phyloP scores from a whole-genome alignment of 2,113 vertebrate genomes.

The Tachysurus vachellii region DNA sequence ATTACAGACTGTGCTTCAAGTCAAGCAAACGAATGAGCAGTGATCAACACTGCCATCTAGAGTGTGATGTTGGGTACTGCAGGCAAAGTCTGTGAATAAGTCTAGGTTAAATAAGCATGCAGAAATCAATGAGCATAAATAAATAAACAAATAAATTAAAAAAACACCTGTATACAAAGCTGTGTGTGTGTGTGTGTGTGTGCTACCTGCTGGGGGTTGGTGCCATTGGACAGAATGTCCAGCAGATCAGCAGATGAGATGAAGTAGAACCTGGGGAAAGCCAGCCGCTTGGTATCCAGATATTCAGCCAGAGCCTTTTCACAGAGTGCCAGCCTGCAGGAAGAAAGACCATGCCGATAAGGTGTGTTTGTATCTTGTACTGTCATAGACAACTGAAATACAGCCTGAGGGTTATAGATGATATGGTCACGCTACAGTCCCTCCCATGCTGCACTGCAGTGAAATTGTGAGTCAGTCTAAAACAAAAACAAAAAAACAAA shows the following conservation, averaged over 20 bases:
- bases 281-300: slow-evolving; percentile 89
- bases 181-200: neutral
- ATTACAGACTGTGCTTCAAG: slow-evolving; percentile 6
- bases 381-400: slow-evolving; percentile 12
- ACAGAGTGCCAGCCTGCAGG: slow-evolving; percentile 84
- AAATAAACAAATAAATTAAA: no score
- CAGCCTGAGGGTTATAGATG: slow-evolving; percentile 2
- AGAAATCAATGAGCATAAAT: neutral
- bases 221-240: slow-evolving; percentile 93
- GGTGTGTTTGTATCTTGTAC: neutral
- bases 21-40: slow-evolving; percentile 21
- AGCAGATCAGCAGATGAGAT: slow-evolving; percentile 94
- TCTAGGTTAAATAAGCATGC: neutral
- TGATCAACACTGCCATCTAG: slow-evolving; percentile 62
- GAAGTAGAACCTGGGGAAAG: slow-evolving; percentile 96
- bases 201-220: slow-evolving; percentile 79
- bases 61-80: slow-evolving; percentile 15
- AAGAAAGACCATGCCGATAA: slow-evolving; percentile 9
- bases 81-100: neutral
- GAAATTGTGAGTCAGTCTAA: neutral
- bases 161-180: neutral
- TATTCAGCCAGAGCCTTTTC: slow-evolving; percentile 95
- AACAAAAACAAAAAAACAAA: neutral
- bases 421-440: slow-evolving; percentile 7
- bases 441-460: neutral